Evolutionary conservation across 2,888 invertebrate genomes (phyloP).

Genomic region (Aspidiotus destructor): DNA sequence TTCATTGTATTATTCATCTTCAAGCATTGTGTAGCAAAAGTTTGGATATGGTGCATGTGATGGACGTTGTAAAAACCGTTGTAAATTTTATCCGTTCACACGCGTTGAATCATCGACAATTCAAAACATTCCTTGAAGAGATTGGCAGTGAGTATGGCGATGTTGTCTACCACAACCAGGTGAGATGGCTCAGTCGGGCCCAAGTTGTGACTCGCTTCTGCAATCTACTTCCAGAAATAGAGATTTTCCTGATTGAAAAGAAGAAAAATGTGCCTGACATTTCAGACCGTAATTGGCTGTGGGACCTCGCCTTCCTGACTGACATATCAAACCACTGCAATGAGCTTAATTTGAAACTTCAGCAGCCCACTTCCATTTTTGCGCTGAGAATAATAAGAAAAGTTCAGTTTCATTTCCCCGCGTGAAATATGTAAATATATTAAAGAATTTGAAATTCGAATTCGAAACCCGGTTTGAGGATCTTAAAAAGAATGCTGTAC

Average conservation of each 20-base stretch:
- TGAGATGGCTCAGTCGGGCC: slow-evolving; percentile 16
- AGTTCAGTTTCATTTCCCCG: not conserved
- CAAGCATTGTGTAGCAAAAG: slow-evolving; percentile 18
- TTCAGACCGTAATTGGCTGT: too few relatives aligned
- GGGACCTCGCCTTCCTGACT: not conserved
- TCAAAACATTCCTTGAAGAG: slow-evolving; percentile 28
- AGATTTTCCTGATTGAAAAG: not conserved
- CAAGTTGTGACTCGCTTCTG: not conserved
- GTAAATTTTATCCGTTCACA: slow-evolving; percentile 26
- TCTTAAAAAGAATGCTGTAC: not conserved
- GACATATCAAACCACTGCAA: not conserved
- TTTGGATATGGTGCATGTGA: slow-evolving; percentile 26
- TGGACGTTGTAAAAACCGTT: slow-evolving; percentile 19
- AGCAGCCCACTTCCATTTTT: not conserved
- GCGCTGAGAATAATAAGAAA: not conserved
- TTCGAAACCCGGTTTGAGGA: not conserved
- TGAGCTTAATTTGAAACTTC: not conserved
- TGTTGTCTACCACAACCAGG: slow-evolving; percentile 7
- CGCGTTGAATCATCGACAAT: slow-evolving; percentile 10
- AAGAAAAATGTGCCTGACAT: too few relatives aligned
- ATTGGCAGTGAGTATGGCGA: slow-evolving; percentile 23
- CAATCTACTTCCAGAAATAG: not conserved
- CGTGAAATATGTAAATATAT: not conserved
- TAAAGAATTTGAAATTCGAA: not conserved
- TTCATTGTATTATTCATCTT: slow-evolving; percentile 24